Base-by-base conservation (phyloP, 2,888 invertebrate species). In the Rhogogaster chlorosoma region DNA sequence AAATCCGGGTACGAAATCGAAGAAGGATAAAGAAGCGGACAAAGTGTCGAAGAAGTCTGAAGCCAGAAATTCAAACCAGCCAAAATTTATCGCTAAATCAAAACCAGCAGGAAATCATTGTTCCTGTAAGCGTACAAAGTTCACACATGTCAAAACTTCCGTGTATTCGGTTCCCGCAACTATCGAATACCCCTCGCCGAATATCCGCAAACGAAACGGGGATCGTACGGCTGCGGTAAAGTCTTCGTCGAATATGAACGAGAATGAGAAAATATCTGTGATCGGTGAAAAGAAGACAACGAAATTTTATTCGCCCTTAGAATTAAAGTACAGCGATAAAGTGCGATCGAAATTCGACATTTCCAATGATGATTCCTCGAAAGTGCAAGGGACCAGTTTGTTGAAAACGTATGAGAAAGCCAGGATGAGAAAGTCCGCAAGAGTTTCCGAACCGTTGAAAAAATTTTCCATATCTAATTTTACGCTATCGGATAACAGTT, bases 281-380 rank as follows among this genome's bases (percentile, higher is more conserved):
- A 45, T 83, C 12, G 29, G n/a, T 29, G 29, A 38, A 42, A 83
- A 67, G 7, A 61, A 67, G 49, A 22, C 83, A 9, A 18, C 18
- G 18, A 70, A n/a, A n/a, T 83, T 70, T 49, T 83, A 83, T 67
- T 83, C 64, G n/a, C 67, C 67, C 15, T 61, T 64, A 36, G 83
- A 82, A 67, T 67, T 78, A 15, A 22, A 61, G 45, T 83, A 38
- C 9, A 67, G 67, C 45, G 49, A 42, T 18, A 15, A 6, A 42
- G 1, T n/a, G 29, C 29, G 45, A 70, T 18, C 15, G 32, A 67
- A 32, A 64, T 83, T n/a, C 18, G 67, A 45, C n/a, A 18, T 15
- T 26, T 38, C 32, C 7, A 36, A 83, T 18, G 10, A 36, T 5
- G 32, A 70, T 36, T 36, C 70, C n/a, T 36, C 70, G 9, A 26